Percentiles rank a stretch among this genome's conserved stretches.
These are phyloP conservation scores for Himalopsyche anomala DNA, from an alignment of 2,888 invertebrate species.

Conservation along the genomic window DNA sequence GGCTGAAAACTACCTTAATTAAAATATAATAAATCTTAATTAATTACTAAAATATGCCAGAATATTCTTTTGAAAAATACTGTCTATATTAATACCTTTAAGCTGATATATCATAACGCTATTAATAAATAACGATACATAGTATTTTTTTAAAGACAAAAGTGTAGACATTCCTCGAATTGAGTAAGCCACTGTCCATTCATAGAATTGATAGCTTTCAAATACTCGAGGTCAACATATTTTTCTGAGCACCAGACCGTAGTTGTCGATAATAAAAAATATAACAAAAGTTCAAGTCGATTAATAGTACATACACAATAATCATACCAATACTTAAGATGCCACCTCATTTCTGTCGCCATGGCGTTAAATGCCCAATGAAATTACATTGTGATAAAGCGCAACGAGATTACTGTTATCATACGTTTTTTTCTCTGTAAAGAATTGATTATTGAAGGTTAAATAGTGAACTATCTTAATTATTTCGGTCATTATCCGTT, in stretches of 20 bases:
- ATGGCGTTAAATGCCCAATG: slow-evolving; percentile 4
- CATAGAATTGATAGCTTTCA: slow-evolving; percentile 19
- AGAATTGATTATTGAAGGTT: neutral
- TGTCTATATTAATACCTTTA: too few species aligned
- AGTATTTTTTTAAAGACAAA: too few species aligned
- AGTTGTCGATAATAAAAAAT: neutral
- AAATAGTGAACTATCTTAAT: neutral
- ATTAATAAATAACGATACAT: too few species aligned
- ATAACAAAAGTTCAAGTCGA: slow-evolving; percentile 4
- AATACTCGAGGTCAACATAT: slow-evolving; percentile 4
- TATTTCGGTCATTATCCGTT: neutral
- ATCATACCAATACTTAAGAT: neutral
- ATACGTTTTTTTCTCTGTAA: neutral
- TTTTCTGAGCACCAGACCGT: neutral
- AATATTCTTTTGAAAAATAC: too few species aligned
- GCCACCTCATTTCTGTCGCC: slow-evolving; percentile 39
- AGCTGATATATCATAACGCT: too few species aligned
- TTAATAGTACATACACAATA: slow-evolving; percentile 17
- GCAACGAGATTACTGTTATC: neutral
- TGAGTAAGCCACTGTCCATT: slow-evolving; percentile 2
- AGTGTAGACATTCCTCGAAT: too few species aligned
- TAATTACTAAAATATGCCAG: too few species aligned
- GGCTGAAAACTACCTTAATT: too few species aligned
- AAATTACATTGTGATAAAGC: neutral
- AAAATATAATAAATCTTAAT: too few species aligned